phyloP scores from a whole-genome alignment of 2,888 invertebrate genomes.

The Brachylomia viminalis region DNA sequence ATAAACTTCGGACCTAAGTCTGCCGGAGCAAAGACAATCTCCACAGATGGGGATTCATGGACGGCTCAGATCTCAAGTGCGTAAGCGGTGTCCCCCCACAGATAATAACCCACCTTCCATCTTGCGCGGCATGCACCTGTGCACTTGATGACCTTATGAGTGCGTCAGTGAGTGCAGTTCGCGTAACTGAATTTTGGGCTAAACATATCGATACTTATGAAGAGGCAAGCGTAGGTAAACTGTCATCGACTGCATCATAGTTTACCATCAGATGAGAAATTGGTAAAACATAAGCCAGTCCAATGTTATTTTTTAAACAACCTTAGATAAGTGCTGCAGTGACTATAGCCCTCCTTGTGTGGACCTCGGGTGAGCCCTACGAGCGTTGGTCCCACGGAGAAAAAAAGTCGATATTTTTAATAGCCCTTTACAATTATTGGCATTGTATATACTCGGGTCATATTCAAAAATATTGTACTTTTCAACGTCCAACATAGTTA shows the following conservation, averaged over 20 bases:
- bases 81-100: too few species aligned
- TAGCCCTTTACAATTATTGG: not conserved
- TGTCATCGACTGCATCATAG: not conserved
- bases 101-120: too few species aligned
- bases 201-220: not conserved
- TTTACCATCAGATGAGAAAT: not conserved
- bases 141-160: not conserved
- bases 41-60: too few species aligned
- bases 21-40: not conserved
- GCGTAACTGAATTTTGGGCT: not conserved
- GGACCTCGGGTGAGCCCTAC: not conserved
- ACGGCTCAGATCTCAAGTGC: too few species aligned
- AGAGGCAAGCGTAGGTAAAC: not conserved
- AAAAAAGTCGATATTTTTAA: not conserved
- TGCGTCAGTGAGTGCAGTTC: not conserved
- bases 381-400: not conserved
- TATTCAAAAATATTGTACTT: too few species aligned
- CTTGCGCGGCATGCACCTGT: too few species aligned
- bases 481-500: too few species aligned
- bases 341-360: not conserved
- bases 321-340: not conserved
- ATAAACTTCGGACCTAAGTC: too few species aligned
- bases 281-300: not conserved
- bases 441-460: not conserved
- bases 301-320: not conserved